phyloP scores from a whole-genome alignment of 2,888 invertebrate species.

The Zaprionus lineosus region DNA sequence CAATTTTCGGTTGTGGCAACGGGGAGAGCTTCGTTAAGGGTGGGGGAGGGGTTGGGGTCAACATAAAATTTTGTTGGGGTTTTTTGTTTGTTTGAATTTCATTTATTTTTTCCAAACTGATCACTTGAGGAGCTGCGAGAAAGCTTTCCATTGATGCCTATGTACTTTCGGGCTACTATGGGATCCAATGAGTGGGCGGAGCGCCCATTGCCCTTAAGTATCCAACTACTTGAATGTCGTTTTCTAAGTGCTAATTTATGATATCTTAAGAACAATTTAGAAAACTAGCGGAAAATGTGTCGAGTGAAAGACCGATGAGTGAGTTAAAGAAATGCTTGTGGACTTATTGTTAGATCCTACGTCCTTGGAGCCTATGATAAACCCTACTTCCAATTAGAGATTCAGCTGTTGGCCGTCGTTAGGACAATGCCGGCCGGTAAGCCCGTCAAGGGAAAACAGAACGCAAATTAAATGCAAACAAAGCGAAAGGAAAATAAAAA shows the following conservation, averaged over 20 bases:
- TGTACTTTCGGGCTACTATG: no score
- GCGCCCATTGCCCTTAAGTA: no score
- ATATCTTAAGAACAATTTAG: no score
- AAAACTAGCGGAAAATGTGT: no score
- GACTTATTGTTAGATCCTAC: no score
- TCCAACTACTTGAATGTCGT: no score
- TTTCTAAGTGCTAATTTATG: no score
- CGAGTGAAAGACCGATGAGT: no score
- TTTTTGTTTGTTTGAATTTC: background rate
- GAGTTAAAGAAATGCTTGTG: no score
- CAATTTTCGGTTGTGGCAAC: slow-evolving; percentile 11
- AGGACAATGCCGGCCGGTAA: slow-evolving; percentile 48
- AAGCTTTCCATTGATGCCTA: slow-evolving; percentile 39
- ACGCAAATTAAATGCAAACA: slow-evolving; percentile 45
- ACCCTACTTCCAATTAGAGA: background rate
- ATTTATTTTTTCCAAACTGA: background rate
- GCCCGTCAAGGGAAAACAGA: background rate
- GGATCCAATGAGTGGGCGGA: no score
- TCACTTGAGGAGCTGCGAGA: slow-evolving; percentile 9
- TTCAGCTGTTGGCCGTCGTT: slow-evolving; percentile 6
- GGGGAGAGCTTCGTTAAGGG: no score
- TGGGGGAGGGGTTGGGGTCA: slow-evolving; percentile 19
- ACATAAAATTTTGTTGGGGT: slow-evolving; percentile 17
- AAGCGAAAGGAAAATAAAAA: slow-evolving; percentile 36
- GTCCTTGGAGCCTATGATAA: no score